Evolutionary conservation across 2,797 vertebrate genomes (phyloP).

Genomic region (Numenius phaeopus): DNA sequence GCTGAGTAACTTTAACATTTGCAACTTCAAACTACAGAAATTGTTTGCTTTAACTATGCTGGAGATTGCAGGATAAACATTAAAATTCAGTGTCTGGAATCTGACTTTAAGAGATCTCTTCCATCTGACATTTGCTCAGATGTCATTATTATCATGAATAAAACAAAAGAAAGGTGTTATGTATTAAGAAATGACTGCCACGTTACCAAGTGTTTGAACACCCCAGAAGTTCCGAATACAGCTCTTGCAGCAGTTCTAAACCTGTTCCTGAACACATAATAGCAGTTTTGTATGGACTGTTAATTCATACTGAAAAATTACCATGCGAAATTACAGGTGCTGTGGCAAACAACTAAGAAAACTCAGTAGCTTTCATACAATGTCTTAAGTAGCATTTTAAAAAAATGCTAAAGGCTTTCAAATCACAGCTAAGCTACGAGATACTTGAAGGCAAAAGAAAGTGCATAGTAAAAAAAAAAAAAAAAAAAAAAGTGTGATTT

Average conservation of each 20-base stretch:
- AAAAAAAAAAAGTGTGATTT: not conserved
- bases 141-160: slow-evolving; percentile 34
- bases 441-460: not conserved
- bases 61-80: slow-evolving; percentile 18
- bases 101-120: not conserved
- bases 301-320: not conserved
- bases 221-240: not conserved
- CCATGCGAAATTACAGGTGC: not conserved
- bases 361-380: not conserved
- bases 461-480: not conserved
- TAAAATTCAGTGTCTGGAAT: not conserved
- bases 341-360: not conserved
- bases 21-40: not conserved
- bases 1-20: not conserved
- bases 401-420: not conserved
- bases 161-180: not conserved
- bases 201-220: not conserved
- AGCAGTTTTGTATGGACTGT: not conserved
- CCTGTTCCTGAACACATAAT: not conserved
- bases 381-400: not conserved
- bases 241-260: not conserved
- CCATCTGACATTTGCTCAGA: slow-evolving; percentile 44
- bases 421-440: not conserved
- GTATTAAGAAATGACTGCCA: not conserved
- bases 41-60: slow-evolving; percentile 11